Evolutionary conservation across 2,113 vertebrate species (phyloP).

Genomic region (Callospermophilus lateralis): DNA sequence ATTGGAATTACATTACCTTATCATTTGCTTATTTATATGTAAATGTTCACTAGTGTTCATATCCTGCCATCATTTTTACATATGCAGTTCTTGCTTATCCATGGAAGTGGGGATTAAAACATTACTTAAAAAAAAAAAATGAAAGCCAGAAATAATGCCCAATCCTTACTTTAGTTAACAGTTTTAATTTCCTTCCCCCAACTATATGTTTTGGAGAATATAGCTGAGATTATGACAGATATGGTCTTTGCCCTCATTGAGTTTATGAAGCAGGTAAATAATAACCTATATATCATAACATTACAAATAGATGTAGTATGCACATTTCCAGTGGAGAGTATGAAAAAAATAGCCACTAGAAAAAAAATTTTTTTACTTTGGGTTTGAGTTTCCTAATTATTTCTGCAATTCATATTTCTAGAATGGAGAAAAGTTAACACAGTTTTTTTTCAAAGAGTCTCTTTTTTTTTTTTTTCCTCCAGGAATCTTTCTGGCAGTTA

Average conservation of each 20-base stretch:
- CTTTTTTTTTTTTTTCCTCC: constrained; percentile 69
- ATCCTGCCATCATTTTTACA: background rate
- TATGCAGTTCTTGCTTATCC: background rate
- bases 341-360: background rate
- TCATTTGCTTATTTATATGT: background rate
- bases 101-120: background rate
- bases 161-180: background rate
- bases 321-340: background rate
- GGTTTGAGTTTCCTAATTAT: constrained; percentile 73
- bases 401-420: constrained; percentile 82
- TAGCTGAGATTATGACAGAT: background rate
- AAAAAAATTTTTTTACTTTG: constrained; percentile 26
- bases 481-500: constrained; percentile 87
- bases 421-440: constrained; percentile 86
- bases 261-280: background rate
- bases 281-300: background rate
- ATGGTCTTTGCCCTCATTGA: background rate
- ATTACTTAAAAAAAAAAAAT: background rate
- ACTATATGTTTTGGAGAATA: background rate
- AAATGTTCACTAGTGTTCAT: background rate
- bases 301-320: background rate
- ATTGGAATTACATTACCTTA: background rate
- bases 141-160: background rate
- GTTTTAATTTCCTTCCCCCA: background rate
- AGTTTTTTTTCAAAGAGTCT: constrained; percentile 82